These are phyloP conservation scores for Metalampra italica DNA, from an alignment of 2,888 invertebrate species.

Conservation along the genomic window DNA sequence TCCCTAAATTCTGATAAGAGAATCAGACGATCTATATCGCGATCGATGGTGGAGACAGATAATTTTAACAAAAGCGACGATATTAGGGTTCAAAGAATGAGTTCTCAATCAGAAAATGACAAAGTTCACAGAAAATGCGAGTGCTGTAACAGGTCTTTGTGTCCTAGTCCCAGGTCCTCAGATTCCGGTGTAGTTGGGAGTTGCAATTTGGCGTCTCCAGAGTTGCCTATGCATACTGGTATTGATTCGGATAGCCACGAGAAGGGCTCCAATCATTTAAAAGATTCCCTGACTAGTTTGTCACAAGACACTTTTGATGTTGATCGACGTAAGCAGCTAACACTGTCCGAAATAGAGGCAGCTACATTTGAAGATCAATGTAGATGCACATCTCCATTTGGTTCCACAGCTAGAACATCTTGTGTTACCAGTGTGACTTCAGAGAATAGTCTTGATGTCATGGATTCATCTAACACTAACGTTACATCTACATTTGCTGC, in stretches of 20 bases:
- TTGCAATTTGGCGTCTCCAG: conserved; percentile 85
- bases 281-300: conserved; percentile 45
- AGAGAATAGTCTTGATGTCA: conserved; percentile 76
- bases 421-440: conserved; percentile 78
- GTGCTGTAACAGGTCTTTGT: conserved; percentile 80
- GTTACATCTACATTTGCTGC: conserved; percentile 73
- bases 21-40: conserved; percentile 65
- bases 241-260: conserved; percentile 62
- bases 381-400: conserved; percentile 85
- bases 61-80: conserved; percentile 48
- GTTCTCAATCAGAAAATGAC: conserved; percentile 64
- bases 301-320: conserved; percentile 48
- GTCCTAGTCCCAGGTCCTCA: conserved; percentile 85
- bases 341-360: conserved; percentile 78
- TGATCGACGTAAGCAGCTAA: conserved; percentile 57
- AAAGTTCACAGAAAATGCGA: conserved; percentile 67
- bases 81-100: conserved; percentile 56
- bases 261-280: conserved; percentile 42
- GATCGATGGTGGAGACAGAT: conserved; percentile 66
- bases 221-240: conserved; percentile 71
- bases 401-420: conserved; percentile 84
- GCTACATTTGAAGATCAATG: conserved; percentile 84
- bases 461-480: conserved; percentile 71
- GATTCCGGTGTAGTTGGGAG: conserved; percentile 93
- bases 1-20: conserved; percentile 81